phyloP scores from a whole-genome alignment of 2,888 invertebrate species.

The Seladonia tumulorum region DNA sequence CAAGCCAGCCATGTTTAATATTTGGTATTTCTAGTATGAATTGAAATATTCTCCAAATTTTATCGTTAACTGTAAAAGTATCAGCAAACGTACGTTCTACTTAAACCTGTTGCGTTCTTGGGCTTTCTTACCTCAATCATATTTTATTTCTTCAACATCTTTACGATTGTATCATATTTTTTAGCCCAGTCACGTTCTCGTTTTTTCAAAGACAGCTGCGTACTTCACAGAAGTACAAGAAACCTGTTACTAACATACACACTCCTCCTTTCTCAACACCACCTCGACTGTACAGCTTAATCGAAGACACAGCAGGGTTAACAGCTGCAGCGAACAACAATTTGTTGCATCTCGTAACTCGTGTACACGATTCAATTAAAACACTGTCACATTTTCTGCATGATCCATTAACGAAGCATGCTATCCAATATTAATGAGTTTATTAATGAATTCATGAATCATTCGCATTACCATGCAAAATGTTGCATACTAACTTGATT shows the following conservation, averaged over 20 bases:
- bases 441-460: constrained; percentile 18
- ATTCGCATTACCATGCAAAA: neutral
- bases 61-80: neutral
- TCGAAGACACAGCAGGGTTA: neutral
- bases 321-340: neutral
- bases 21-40: neutral
- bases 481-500: neutral
- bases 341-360: neutral
- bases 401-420: constrained; percentile 20
- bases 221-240: neutral
- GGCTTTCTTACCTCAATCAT: neutral
- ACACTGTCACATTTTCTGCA: neutral
- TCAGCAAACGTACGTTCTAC: neutral
- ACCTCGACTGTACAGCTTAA: neutral
- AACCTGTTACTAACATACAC: neutral
- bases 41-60: neutral
- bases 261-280: neutral
- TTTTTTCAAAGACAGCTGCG: neutral
- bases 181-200: neutral
- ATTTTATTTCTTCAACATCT: neutral
- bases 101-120: neutral
- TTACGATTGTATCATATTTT: neutral
- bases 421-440: constrained; percentile 19
- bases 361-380: neutral
- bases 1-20: neutral